A percentile compares a stretch with the other conserved stretches of the same genome.
Evolutionary conservation across 2,113 vertebrate species (phyloP).

Genomic region (Suricata suricatta): DNA sequence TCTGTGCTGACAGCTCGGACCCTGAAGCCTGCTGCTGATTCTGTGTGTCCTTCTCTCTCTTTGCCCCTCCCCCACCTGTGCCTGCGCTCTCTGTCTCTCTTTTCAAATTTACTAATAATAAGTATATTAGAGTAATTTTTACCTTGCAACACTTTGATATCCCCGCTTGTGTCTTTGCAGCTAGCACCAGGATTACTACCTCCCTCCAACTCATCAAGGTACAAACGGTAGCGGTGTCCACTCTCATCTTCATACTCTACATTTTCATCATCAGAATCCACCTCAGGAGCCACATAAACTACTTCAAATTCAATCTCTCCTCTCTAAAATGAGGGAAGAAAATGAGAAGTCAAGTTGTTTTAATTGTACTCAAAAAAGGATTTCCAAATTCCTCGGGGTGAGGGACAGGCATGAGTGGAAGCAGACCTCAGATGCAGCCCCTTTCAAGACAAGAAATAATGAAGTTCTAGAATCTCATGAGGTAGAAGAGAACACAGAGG

Average conservation of each 20-base stretch:
- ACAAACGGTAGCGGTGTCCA: slow-evolving; percentile 96
- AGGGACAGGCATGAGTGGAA: not conserved
- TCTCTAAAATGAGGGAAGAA: slow-evolving; percentile 84
- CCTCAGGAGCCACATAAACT: slow-evolving; percentile 98
- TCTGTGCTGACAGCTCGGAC: no score
- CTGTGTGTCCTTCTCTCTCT: no score
- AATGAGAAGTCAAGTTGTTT: not conserved
- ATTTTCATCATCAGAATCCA: slow-evolving; percentile 98
- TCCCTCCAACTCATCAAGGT: slow-evolving; percentile 96
- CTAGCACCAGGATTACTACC: slow-evolving; percentile 81
- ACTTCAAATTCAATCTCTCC: slow-evolving; percentile 99
- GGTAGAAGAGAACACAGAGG: not conserved
- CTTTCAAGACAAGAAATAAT: not conserved
- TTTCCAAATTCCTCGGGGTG: not conserved
- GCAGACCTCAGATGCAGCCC: not conserved
- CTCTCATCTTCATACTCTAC: slow-evolving; percentile 99
- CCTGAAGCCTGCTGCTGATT: no score
- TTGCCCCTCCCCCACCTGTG: no score
- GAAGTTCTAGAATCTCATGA: not conserved
- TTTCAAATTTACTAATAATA: no score
- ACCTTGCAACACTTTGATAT: slow-evolving; percentile 87
- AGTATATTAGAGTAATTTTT: slow-evolving; percentile 54
- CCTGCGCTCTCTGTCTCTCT: no score
- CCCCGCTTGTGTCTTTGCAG: slow-evolving; percentile 84
- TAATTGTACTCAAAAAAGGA: not conserved